Base-by-base conservation (phyloP, 2,797 vertebrate species). In the Centropyge bicolor region DNA sequence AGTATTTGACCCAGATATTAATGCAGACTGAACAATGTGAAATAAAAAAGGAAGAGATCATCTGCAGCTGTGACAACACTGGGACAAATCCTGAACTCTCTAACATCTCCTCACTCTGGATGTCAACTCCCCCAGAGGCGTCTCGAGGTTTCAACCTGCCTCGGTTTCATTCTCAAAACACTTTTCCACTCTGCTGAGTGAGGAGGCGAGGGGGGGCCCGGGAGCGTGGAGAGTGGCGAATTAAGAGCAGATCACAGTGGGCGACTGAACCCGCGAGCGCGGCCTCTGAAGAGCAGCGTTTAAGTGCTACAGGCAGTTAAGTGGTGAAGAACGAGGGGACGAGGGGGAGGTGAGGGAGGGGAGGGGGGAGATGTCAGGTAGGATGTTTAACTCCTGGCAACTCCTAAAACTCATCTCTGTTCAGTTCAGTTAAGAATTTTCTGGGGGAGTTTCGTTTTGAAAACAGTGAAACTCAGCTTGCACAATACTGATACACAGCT, bases 261-360 rank as follows among this genome's bases (percentile, higher is more conserved):
- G 86, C 60, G 81, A 81, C 79, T 71, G 80, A 86, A 87, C 74
- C 81, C 41, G 85, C 52, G 55, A 66, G 82, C 79, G 91, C 88
- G 90, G 85, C 88, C 92, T 82, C 89, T 84, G 78, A 87, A 91
- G 92, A 92, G 84, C 20, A 35, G 64, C 41, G 72, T 83, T 93
- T 91, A 89, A 93, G 92, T 90, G 88, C 91, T 91, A 60, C 82
- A 79, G 88, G 92, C 84, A 68, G 83, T 82, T 90, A 91, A 92
- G 84, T 81, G 82, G 73, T 61, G 80, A 68, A 76, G 78, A 74
- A 82, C 12, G 63, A 90, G 2, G 43, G 60, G 48, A 64, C 48
- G 74, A 63, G 71, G 52, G 70, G 7, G 71, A 8, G n/a, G 2
- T 31, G 55, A 48, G 20, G 24, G 22, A 31, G n/a, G 43, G 36